Evolutionary conservation across 30 jellyfish, hydroid and myxozoan genomes (phyloP), one percentile per base, ranked within the genome.

Genomic region (Aurelia sp.): DNA sequence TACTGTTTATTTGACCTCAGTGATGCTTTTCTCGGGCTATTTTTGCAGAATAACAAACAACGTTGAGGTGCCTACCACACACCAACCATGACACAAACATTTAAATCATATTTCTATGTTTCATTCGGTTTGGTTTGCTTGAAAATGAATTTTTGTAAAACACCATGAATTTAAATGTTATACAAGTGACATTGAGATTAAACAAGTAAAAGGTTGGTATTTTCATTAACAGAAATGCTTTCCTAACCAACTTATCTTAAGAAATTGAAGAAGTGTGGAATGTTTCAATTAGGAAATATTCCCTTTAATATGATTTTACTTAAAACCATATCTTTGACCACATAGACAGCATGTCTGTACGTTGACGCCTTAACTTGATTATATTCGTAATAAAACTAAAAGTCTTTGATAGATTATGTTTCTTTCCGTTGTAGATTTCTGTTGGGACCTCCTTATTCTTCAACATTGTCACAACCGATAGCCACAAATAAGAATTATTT

Each of bases 321-420:
- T 72, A 48, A 15, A 40, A 66, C 93, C 93, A 84, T 84, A 72
- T 84, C 93, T 35, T 60, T 55, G 63, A 84, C 93, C 93, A 73
- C 93, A 73, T 66, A 84, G 93, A 84, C 93, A 84, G 86, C 7
- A 23, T 71, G 93, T 84, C 93, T 84, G 69, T 73, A 80, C n/a
- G 66, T 31, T 72, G 87, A 84, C 84, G 41, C 82, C 64, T n/a
- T 71, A 84, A 84, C 76, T 67, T 50, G 44, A 72, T 84, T 84
- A 84, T 27, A 48, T 17, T 18, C 70, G 21, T 72, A 72, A 62
- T 62, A 40, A 84, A 84, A 84, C 87, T 71, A 84, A 72, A 62
- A 10, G 68, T 62, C 72, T 84, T 84, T 84, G 66, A 72, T 71
- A 84, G 93, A 84, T 63, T 71, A 68, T 21, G n/a, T 41, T 62